Percentiles rank a stretch among this genome's conserved stretches.
These are phyloP conservation scores for Ceriagrion tenellum DNA, from an alignment of 2,888 invertebrate species.

Conservation along the genomic window DNA sequence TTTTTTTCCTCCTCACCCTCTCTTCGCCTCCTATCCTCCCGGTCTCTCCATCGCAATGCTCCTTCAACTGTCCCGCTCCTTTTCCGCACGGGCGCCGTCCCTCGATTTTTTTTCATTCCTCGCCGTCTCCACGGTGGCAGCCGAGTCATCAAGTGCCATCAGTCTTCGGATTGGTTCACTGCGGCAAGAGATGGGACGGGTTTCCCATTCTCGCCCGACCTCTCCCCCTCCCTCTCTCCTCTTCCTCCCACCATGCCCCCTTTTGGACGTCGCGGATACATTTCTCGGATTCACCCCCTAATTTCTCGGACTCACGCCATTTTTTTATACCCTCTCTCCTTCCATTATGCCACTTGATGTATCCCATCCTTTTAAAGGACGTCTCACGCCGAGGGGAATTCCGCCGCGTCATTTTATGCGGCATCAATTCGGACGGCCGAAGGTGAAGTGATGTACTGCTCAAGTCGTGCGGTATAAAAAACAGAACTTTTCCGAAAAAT, in stretches of 20 bases:
- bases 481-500: too few relatives aligned
- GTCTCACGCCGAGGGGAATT: too few relatives aligned
- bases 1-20: background rate
- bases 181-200: background rate
- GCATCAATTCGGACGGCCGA: too few relatives aligned
- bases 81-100: background rate
- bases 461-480: too few relatives aligned
- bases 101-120: background rate
- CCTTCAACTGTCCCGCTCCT: background rate
- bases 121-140: background rate
- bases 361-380: background rate
- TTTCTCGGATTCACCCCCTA: background rate
- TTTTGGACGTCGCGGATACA: too few relatives aligned
- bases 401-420: too few relatives aligned
- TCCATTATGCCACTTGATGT: background rate
- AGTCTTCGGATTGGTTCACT: slow-evolving; percentile 14
- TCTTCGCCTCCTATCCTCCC: background rate
- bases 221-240: too few relatives aligned
- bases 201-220: background rate
- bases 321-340: too few relatives aligned
- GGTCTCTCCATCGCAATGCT: background rate
- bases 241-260: too few relatives aligned
- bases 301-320: background rate
- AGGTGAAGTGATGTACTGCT: too few relatives aligned
- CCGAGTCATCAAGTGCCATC: background rate